These are phyloP conservation scores for Jordanella pulchra DNA, from an alignment of 2,797 vertebrate genomes.

Conservation along the genomic window DNA sequence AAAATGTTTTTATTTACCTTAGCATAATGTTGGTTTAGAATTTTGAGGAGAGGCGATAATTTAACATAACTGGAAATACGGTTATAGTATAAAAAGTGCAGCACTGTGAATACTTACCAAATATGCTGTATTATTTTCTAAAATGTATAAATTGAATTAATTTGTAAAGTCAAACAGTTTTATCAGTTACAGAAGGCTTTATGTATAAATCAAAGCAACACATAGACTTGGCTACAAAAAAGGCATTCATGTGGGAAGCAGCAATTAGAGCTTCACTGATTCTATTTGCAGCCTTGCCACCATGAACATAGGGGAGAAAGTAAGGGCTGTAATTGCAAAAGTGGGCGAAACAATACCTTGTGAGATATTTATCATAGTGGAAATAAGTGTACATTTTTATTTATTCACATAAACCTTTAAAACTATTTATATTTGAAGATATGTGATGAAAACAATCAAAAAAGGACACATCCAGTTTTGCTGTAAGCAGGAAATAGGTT, in stretches of 20 bases:
- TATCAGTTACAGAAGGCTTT: not conserved
- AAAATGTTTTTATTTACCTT: too few species aligned
- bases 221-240: not conserved
- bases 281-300: slow-evolving; percentile 15
- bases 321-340: not conserved
- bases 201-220: not conserved
- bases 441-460: not conserved
- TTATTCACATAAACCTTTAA: not conserved
- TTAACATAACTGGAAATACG: too few species aligned
- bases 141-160: not conserved
- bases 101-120: too few species aligned
- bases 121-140: not conserved
- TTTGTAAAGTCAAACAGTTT: not conserved
- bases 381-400: not conserved
- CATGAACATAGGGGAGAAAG: not conserved
- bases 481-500: not conserved
- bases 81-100: too few species aligned
- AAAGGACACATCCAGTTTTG: not conserved
- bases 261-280: slow-evolving; percentile 17
- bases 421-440: not conserved
- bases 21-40: too few species aligned
- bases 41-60: too few species aligned
- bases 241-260: slow-evolving; percentile 15
- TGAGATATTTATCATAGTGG: not conserved
- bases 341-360: not conserved